Evolutionary conservation across 2,888 invertebrate species (phyloP), one percentile per base, ranked within the genome.

Genomic region (Oeneis ivallda): DNA sequence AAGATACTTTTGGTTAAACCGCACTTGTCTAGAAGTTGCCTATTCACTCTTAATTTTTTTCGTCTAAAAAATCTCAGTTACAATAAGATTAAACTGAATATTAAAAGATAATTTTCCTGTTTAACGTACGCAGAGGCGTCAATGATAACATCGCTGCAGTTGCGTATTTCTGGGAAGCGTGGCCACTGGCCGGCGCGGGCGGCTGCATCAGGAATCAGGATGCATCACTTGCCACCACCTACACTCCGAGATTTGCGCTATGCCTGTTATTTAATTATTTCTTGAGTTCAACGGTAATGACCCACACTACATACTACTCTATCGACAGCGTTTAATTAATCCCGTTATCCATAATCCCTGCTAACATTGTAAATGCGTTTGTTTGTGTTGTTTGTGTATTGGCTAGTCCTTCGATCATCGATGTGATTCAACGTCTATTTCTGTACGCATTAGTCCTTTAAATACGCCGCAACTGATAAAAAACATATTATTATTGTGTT

Each of bases 191-290:
- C n/a, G n/a, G 5, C 2, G 26, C 37, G 13, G 41, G 6, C 2
- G 4, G 11, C 41, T n/a, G n/a, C n/a, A n/a, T n/a, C n/a, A 41
- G 9, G 19, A 8, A 39, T 7, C 66, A 69, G 69, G 69, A 69
- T 64, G 67, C 41, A 7, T 39, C 69, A 69, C 67, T 69, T 69
- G 52, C 17, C 39, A 43, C 62, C 69, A 62, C 69, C 69, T 52
- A 69, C 69, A 13, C 64, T 5, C 58, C 58, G 58, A 57, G 64
- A 67, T 61, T 64, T 67, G 56, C 57, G 11, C 45, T 34, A 2
- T 34, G 15, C 9, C 15, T 10, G n/a, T n/a, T n/a, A 15, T 15
- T 7, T 37, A 37, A 37, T 9, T 37, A 37, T 37, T 8, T 37
- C 4, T n/a, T 34, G 13, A 7, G 32, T 11, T 1, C n/a, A 10